phyloP scores from a whole-genome alignment of 2,888 invertebrate species.

The Theristus sp. region DNA sequence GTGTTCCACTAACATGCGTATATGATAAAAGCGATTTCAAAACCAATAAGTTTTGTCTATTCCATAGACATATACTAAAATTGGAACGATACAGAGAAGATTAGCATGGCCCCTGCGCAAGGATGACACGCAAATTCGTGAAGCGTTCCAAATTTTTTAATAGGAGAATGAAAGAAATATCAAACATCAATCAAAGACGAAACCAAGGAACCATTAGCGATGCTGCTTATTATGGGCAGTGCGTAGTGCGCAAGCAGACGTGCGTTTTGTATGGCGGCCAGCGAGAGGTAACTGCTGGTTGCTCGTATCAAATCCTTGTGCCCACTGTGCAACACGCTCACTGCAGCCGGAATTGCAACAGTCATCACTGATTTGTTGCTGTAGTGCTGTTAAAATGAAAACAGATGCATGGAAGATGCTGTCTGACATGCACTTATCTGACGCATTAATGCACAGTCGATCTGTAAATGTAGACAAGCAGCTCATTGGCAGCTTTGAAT shows the following conservation, averaged over 20 bases:
- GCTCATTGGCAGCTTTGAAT: no score
- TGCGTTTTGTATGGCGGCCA: constrained; percentile 77
- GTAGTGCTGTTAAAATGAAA: constrained; percentile 42
- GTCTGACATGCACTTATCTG: not conserved
- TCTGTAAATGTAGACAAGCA: no score
- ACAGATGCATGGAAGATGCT: not conserved
- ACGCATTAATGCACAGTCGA: no score
- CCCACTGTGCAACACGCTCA: constrained; percentile 71
- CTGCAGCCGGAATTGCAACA: constrained; percentile 65
- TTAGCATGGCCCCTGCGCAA: constrained; percentile 74
- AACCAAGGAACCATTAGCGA: constrained; percentile 59
- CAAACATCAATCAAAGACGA: no score
- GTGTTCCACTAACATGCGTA: no score
- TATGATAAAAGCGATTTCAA: no score
- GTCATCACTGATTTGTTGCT: constrained; percentile 55
- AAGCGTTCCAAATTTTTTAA: constrained; percentile 51
- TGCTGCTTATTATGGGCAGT: constrained; percentile 70
- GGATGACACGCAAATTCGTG: constrained; percentile 76
- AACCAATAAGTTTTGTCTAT: no score
- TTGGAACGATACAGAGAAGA: constrained; percentile 76
- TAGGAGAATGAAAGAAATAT: no score
- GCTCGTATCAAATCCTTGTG: constrained; percentile 72
- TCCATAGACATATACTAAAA: constrained; percentile 48
- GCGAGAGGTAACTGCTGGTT: constrained; percentile 70
- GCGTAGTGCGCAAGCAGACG: constrained; percentile 65